These are phyloP conservation scores for Potamilus streckersoni DNA, from an alignment of 1,140 invertebrate genomes.

Conservation along the genomic window DNA sequence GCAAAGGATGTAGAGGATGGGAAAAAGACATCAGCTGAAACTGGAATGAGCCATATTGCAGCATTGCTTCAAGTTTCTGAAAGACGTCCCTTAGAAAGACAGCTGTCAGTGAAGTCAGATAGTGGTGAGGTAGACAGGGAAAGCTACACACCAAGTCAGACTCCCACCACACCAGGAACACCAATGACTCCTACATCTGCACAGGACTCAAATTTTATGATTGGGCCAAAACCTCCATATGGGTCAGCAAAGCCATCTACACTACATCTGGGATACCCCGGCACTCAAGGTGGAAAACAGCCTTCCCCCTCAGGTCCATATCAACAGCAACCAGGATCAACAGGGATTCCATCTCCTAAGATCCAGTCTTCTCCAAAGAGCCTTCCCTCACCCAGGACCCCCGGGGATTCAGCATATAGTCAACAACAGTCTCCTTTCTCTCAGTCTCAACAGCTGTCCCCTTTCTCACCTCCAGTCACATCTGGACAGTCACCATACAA, in stretches of 20 bases:
- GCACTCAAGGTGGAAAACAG: neutral
- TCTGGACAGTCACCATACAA: constrained; percentile 46
- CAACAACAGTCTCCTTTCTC: constrained; percentile 55
- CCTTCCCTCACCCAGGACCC: constrained; percentile 58
- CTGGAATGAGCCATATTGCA: constrained; percentile 51
- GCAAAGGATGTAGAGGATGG: constrained; percentile 14
- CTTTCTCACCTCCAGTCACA: constrained; percentile 60
- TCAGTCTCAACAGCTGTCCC: constrained; percentile 35
- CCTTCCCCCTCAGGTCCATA: constrained; percentile 8
- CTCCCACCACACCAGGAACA: constrained; percentile 32
- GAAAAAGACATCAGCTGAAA: constrained; percentile 13
- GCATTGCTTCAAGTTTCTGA: constrained; percentile 49
- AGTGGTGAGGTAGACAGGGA: constrained; percentile 19
- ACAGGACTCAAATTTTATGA: constrained; percentile 29
- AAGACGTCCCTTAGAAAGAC: neutral
- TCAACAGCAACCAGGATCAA: constrained; percentile 27
- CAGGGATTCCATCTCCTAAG: constrained; percentile 37
- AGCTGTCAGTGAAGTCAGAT: constrained; percentile 27
- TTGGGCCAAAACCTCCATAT: constrained; percentile 40
- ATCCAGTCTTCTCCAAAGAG: constrained; percentile 52
- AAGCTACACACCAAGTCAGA: constrained; percentile 21
- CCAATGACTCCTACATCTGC: constrained; percentile 20
- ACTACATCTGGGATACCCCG: constrained; percentile 21
- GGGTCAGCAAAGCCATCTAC: constrained; percentile 32
- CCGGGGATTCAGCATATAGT: constrained; percentile 45